These are phyloP conservation scores for Pithys albifrons DNA, from an alignment of 2,113 vertebrate species.

Conservation along the genomic window DNA sequence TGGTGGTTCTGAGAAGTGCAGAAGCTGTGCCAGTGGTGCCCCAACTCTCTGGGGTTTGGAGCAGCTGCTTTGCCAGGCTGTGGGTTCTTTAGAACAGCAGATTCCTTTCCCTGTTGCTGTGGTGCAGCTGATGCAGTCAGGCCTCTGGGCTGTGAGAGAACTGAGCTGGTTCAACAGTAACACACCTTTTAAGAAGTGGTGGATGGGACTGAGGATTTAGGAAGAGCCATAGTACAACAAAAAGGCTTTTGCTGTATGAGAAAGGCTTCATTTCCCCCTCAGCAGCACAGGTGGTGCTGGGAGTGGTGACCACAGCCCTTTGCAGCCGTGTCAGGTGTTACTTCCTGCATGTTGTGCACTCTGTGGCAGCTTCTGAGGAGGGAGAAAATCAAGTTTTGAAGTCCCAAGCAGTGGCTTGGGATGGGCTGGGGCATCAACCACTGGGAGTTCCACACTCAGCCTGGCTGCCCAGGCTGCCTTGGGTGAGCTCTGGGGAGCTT, in stretches of 20 bases:
- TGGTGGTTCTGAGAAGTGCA: not conserved
- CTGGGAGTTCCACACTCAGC: not conserved
- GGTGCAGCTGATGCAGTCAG: not conserved
- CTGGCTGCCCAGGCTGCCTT: not conserved
- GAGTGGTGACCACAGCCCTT: accelerated
- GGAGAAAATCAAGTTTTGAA: not conserved
- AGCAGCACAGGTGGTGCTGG: not conserved
- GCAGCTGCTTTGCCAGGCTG: not conserved
- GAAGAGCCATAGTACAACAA: not conserved
- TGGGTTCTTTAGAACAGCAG: accelerated
- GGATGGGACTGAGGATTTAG: accelerated
- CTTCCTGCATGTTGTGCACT: not conserved
- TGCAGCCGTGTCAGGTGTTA: accelerated
- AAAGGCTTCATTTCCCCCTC: not conserved
- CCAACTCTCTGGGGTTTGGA: not conserved
- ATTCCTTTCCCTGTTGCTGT: not conserved
- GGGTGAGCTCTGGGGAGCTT: not conserved
- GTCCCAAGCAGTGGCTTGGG: accelerated
- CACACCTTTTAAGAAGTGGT: no score
- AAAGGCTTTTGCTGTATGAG: not conserved
- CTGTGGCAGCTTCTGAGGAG: not conserved
- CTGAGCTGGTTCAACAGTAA: not conserved
- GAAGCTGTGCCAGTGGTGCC: not conserved
- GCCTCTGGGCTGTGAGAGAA: not conserved
- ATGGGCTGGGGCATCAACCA: accelerated